Percentiles rank a stretch among this genome's conserved stretches.
These are phyloP conservation scores for Montipora cactus DNA, from an alignment of 64 coral and sea anemone genomes.

Conservation along the genomic window DNA sequence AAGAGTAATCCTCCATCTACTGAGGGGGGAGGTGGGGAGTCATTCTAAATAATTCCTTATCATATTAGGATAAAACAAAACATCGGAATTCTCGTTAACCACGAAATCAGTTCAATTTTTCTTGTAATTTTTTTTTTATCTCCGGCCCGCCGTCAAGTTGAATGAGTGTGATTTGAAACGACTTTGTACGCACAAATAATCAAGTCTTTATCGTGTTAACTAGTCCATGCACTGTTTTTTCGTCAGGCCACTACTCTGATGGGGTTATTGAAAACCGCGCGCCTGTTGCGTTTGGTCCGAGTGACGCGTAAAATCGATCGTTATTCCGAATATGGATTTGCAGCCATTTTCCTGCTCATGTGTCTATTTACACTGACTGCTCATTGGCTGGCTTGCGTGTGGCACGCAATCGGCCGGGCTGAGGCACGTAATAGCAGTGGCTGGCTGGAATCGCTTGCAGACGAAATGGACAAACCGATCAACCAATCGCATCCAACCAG, in stretches of 20 bases:
- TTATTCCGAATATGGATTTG: constrained; percentile 94
- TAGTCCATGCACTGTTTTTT: neutral
- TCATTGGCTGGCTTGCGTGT: constrained; percentile 98
- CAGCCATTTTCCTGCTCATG: constrained; percentile 79
- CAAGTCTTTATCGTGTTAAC: too few relatives aligned
- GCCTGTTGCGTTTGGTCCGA: constrained; percentile 86
- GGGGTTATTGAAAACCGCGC: constrained; percentile 91
- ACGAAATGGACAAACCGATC: constrained; percentile 39
- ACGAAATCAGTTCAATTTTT: too few relatives aligned
- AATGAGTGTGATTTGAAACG: too few relatives aligned
- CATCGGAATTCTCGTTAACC: too few relatives aligned
- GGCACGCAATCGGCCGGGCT: constrained; percentile 86
- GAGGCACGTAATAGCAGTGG: constrained; percentile 58
- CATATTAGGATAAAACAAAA: too few relatives aligned
- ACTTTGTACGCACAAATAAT: too few relatives aligned
- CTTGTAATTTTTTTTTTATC: too few relatives aligned
- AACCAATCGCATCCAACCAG: constrained; percentile 39
- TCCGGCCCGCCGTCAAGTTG: too few relatives aligned
- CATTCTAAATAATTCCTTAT: too few relatives aligned
- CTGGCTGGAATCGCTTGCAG: constrained; percentile 77
- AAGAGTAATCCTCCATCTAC: too few relatives aligned
- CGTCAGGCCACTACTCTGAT: constrained; percentile 83
- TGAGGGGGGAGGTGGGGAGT: too few relatives aligned
- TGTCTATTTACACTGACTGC: constrained; percentile 80
- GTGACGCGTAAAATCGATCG: constrained; percentile 91